These are phyloP conservation scores for Charaxes varanes DNA, from an alignment of 1,140 invertebrate genomes.

Conservation along the genomic window DNA sequence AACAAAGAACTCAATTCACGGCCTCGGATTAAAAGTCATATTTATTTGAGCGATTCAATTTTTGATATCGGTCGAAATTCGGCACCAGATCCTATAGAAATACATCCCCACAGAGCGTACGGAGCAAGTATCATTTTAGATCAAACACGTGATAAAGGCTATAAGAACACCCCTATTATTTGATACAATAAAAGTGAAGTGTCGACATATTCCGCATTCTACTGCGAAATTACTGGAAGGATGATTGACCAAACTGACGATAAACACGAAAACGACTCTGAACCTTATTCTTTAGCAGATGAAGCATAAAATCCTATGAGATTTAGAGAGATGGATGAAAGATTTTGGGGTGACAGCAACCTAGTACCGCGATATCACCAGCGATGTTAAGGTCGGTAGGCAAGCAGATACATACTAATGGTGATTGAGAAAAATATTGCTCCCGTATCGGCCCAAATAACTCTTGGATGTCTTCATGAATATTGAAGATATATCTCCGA, in stretches of 20 bases:
- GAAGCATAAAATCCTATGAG: constrained; percentile 22
- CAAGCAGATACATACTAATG: constrained; percentile 68
- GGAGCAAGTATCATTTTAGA: constrained; percentile 70
- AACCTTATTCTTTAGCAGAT: constrained; percentile 16
- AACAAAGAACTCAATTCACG: constrained; percentile 32
- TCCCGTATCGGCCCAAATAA: constrained; percentile 45
- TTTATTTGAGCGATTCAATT: constrained; percentile 41
- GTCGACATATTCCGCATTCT: constrained; percentile 71
- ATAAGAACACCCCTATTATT: constrained; percentile 73
- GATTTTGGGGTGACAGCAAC: constrained; percentile 45
- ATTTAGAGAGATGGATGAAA: constrained; percentile 29
- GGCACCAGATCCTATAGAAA: constrained; percentile 32
- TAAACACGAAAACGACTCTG: constrained; percentile 14
- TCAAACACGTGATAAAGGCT: constrained; percentile 72
- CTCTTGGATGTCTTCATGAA: constrained; percentile 69
- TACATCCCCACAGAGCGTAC: constrained; percentile 43
- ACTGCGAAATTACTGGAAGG: constrained; percentile 47
- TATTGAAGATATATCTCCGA: constrained; percentile 65
- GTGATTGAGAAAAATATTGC: constrained; percentile 73
- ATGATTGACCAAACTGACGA: constrained; percentile 40
- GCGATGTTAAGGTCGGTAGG: constrained; percentile 53
- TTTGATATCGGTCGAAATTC: constrained; percentile 38
- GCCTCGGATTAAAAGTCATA: constrained; percentile 29
- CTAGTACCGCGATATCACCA: constrained; percentile 38
- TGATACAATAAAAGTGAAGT: constrained; percentile 73